These are phyloP conservation scores for Sigmodon hispidus DNA, from an alignment of 2,113 vertebrate genomes.

Conservation along the genomic window DNA sequence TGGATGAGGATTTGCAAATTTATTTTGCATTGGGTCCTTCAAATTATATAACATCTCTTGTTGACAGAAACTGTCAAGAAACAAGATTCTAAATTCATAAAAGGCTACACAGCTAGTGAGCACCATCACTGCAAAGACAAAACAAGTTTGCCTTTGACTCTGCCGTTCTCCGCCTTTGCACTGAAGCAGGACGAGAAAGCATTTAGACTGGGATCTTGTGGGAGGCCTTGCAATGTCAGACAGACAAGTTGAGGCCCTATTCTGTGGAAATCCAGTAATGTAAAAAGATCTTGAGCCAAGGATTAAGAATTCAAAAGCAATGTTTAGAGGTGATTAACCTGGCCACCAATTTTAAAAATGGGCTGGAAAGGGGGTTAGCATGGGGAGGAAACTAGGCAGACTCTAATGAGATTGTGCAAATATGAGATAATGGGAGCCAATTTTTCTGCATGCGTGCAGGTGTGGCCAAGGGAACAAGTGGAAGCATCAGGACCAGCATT, in stretches of 20 bases:
- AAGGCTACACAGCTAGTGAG: not conserved
- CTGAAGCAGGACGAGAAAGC: not conserved
- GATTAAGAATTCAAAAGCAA: conserved; percentile 2
- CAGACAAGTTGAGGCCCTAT: not conserved
- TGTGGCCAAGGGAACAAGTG: not conserved
- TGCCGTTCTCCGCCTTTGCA: not conserved
- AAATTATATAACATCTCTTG: not conserved
- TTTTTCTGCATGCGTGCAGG: not conserved
- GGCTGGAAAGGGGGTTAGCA: not conserved
- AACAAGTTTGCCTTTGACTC: not conserved
- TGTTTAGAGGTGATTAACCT: not conserved
- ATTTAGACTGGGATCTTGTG: not conserved
- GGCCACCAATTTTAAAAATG: not conserved
- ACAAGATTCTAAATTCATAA: not conserved
- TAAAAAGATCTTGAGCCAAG: not conserved
- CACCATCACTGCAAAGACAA: not conserved
- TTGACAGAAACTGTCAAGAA: not conserved
- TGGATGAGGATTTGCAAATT: too few relatives aligned
- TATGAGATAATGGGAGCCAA: not conserved
- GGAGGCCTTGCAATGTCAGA: not conserved
- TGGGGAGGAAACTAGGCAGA: not conserved
- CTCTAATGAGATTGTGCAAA: not conserved
- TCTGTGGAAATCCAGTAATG: not conserved
- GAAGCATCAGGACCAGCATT: not conserved
- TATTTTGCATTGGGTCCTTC: not conserved